Evolutionary conservation across 2,797 vertebrate genomes (phyloP), one percentile per base, ranked within the genome.

Genomic region (Syncerus caffer): DNA sequence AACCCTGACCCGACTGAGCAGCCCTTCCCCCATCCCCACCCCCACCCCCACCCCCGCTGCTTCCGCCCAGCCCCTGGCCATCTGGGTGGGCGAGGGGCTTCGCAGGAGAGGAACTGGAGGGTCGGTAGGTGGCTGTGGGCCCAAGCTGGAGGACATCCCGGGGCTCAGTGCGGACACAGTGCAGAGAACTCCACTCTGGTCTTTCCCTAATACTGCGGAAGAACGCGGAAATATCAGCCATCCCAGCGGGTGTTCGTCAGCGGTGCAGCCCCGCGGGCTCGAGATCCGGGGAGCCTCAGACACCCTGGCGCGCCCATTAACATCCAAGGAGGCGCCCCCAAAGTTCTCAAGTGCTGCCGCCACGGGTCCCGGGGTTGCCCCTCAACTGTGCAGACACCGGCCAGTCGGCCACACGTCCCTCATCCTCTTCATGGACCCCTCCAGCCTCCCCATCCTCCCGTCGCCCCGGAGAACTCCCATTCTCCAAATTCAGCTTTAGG

Each of bases 371-470:
- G 2, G 53, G 21, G 25, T 3, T 83, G 1, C 12, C 1, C 7
- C 87, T 2, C 15, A 0, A 4, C n/a, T 38, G 11, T 21, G 19
- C 3, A 4, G 42, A 23, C 19, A 0, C 29, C 16, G 17, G 21
- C 16, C 2, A 12, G 12, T 9, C 4, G 3, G 14, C 4, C 19
- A 4, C 4, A 13, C 6, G 4, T 64, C 50, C 21, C 78, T 57
- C 16, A 23, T n/a, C 53, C 47, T 45, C 7, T 31, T 7, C 25
- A 6, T 13, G 57, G 27, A 1, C 29, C n/a, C 85, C 60, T 71
- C 19, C 55, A 7, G 23, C 23, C 27, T 83, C 55, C n/a, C 34
- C 45, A 12, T 25, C 34, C 38, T 57, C 4, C 62, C 74, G 29
- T 21, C 12, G 2, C 80, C 6, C n/a, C 29, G 14, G 19, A 83